Percentiles rank a stretch among this genome's conserved stretches.
Evolutionary conservation across 1,140 invertebrate genomes (phyloP).

Genomic region (Drosophila melanica): DNA sequence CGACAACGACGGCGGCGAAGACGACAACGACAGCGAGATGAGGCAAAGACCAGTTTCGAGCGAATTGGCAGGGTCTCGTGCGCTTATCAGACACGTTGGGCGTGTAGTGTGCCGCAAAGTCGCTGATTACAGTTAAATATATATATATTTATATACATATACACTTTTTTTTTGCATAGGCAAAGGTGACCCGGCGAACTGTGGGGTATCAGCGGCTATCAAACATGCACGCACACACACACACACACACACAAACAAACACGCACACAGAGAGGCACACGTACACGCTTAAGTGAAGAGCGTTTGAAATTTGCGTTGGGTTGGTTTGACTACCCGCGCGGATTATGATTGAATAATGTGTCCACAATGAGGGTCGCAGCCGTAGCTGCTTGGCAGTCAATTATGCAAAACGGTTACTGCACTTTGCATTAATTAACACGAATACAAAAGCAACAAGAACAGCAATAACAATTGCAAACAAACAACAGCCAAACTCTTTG

Average conservation of each 20-base stretch:
- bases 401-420: slow-evolving; percentile 80
- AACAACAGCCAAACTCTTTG: slow-evolving; percentile 12
- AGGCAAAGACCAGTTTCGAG: slow-evolving; percentile 52
- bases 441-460: slow-evolving; percentile 10
- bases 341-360: slow-evolving; percentile 82
- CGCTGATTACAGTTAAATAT: slow-evolving; percentile 63
- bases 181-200: slow-evolving; percentile 73
- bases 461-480: slow-evolving; percentile 10
- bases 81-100: slow-evolving; percentile 54
- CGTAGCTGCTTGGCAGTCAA: slow-evolving; percentile 53
- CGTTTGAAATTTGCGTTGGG: slow-evolving; percentile 64
- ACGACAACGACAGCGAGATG: slow-evolving; percentile 5
- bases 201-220: slow-evolving; percentile 65
- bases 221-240: slow-evolving; percentile 45
- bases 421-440: slow-evolving; percentile 79
- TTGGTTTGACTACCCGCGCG: slow-evolving; percentile 56
- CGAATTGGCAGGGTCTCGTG: slow-evolving; percentile 75
- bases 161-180: slow-evolving; percentile 65
- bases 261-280: slow-evolving; percentile 3
- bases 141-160: neutral
- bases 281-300: slow-evolving; percentile 24
- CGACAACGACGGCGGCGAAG: neutral
- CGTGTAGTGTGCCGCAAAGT: slow-evolving; percentile 50
- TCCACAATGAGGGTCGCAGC: slow-evolving; percentile 38
- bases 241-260: slow-evolving; percentile 39